phyloP scores from a whole-genome alignment of 2,113 vertebrate genomes.

The Calypte anna region DNA sequence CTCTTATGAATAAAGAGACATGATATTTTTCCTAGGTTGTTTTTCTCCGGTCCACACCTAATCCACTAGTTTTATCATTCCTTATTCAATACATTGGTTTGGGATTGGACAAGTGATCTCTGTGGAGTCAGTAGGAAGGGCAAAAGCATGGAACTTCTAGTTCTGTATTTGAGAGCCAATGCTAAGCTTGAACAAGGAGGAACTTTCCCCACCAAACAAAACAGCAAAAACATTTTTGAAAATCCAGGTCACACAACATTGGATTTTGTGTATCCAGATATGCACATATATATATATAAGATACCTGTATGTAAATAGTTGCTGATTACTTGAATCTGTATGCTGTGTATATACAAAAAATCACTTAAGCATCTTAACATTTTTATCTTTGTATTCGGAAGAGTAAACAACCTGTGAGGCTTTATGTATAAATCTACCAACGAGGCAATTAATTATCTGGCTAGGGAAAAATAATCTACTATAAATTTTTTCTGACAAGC shows the following conservation, averaged over 20 bases:
- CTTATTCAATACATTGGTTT: not conserved
- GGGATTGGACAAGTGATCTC: not conserved
- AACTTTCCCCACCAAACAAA: not conserved
- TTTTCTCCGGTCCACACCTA: not conserved
- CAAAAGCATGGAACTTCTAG: not conserved
- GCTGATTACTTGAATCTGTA: not conserved
- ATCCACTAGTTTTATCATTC: not conserved
- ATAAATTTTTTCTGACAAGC: not conserved
- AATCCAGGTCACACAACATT: not conserved
- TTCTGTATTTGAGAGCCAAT: not conserved
- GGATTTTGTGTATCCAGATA: not conserved
- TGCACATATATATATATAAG: not conserved
- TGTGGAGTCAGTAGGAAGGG: not conserved
- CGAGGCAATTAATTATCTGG: not conserved
- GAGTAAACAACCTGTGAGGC: not conserved
- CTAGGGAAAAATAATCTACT: not conserved
- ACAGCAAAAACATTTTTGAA: not conserved
- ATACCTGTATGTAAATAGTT: not conserved
- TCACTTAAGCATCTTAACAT: not conserved
- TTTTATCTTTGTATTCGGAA: not conserved
- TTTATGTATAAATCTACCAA: not conserved
- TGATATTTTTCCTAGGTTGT: not conserved
- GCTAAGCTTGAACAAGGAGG: not conserved
- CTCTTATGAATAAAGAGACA: not conserved
- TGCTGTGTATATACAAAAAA: not conserved